Conservation (phyloP, 1,140 invertebrate genomes). For the Lerema accius region DNA sequence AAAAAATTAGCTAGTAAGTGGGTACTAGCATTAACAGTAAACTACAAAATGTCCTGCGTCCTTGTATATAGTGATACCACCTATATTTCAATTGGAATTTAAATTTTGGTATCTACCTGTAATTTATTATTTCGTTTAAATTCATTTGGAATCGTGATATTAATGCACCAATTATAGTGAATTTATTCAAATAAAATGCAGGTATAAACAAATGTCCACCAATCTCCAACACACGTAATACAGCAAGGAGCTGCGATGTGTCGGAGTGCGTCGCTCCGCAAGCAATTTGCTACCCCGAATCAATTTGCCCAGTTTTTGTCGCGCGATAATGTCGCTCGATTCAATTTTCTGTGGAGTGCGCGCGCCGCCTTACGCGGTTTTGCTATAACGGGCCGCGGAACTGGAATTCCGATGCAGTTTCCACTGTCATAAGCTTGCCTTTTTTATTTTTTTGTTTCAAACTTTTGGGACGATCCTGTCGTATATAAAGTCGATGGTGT, state of each 20-base stretch:
- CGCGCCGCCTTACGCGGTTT: slow-evolving; percentile 43
- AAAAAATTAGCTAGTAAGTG: no score
- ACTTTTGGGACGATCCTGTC: no score
- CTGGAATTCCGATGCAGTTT: slow-evolving; percentile 13
- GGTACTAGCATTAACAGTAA: no score
- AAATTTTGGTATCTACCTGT: no score
- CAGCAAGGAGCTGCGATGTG: slow-evolving; percentile 34
- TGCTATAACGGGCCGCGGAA: slow-evolving; percentile 43
- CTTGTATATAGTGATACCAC: no score
- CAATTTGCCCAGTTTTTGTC: slow-evolving; percentile 75
- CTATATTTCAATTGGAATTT: no score
- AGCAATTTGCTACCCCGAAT: slow-evolving; percentile 74
- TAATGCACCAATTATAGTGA: no score
- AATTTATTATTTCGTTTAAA: no score
- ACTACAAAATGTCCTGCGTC: no score
- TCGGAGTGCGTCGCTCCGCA: slow-evolving; percentile 39
- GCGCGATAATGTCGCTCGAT: slow-evolving; percentile 58
- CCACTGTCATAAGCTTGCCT: neutral
- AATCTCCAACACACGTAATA: slow-evolving; percentile 35
- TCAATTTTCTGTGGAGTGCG: slow-evolving; percentile 65
- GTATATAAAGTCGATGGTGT: no score
- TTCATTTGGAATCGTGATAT: no score
- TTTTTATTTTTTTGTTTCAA: neutral
- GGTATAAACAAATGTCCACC: neutral
- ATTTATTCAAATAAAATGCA: no score